Percentiles rank a stretch among this genome's conserved stretches.
Evolutionary conservation across 2,888 invertebrate genomes (phyloP).

Genomic region (Noctuana brunneofusca): DNA sequence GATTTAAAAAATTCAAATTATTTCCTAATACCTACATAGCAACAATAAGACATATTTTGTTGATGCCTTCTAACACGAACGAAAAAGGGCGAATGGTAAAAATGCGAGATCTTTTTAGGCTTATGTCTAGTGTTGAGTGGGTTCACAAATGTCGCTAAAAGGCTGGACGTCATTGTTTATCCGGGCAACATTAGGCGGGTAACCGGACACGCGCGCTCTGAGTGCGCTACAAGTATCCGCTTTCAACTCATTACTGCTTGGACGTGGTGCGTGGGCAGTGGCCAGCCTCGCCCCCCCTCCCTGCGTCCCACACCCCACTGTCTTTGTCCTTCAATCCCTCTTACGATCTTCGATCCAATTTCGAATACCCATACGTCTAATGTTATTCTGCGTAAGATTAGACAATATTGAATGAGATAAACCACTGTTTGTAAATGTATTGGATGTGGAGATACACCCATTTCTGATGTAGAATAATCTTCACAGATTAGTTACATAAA

Average conservation of each 20-base stretch:
- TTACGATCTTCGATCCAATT: constrained; percentile 80
- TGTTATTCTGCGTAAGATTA: constrained; percentile 69
- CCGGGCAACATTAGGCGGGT: constrained; percentile 82
- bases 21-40: background rate
- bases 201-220: constrained; percentile 82
- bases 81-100: constrained; percentile 74
- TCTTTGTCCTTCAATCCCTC: constrained; percentile 80
- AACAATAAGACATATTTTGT: constrained; percentile 4
- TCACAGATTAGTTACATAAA: too few relatives aligned
- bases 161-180: constrained; percentile 83
- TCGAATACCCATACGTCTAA: constrained; percentile 74
- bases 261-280: constrained; percentile 79
- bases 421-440: constrained; percentile 17
- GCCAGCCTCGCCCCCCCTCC: constrained; percentile 43
- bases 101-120: constrained; percentile 78
- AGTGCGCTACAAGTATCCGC: constrained; percentile 83
- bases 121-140: constrained; percentile 80
- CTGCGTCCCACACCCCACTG: constrained; percentile 51
- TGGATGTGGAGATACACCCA: background rate
- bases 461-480: too few relatives aligned
- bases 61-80: constrained; percentile 51
- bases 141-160: constrained; percentile 83
- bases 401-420: constrained; percentile 37
- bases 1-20: too few relatives aligned
- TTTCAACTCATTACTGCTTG: constrained; percentile 82